Conservation (phyloP, 2,888 invertebrate genomes). For the Cerceris rybyensis region DNA sequence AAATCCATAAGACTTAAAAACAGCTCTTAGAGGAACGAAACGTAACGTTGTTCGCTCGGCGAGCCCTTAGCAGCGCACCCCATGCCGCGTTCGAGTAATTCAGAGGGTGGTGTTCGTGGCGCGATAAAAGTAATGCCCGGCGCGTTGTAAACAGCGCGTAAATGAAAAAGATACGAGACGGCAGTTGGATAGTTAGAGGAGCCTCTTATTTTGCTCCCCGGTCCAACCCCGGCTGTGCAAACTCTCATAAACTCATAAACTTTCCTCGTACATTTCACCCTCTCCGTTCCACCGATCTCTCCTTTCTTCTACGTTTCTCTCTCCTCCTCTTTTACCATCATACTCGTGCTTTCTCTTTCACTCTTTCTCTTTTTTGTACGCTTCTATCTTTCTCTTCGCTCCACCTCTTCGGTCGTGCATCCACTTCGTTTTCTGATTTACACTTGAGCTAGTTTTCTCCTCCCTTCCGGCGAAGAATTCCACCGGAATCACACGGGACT, state of each 20-base stretch:
- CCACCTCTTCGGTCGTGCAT: neutral
- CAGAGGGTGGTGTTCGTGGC: constrained; percentile 25
- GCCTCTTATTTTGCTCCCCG: constrained; percentile 68
- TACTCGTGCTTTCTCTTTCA: neutral
- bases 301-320: constrained; percentile 3
- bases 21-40: constrained; percentile 7
- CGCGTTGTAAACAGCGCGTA: constrained; percentile 74
- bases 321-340: neutral
- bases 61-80: constrained; percentile 14
- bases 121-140: constrained; percentile 69
- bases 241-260: constrained; percentile 74
- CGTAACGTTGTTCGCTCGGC: constrained; percentile 9
- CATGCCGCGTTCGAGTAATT: constrained; percentile 43
- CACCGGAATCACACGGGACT: neutral
- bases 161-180: constrained; percentile 75
- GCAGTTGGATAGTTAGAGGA: constrained; percentile 72
- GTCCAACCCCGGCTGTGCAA: constrained; percentile 39
- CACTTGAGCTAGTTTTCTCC: neutral
- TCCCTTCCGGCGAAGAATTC: neutral
- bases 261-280: constrained; percentile 50
- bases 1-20: constrained; percentile 28
- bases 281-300: constrained; percentile 23
- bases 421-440: neutral
- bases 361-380: neutral
- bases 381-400: neutral